A percentile compares a stretch with the other conserved stretches of the same genome.
Conservation (phyloP, 2,888 invertebrate genomes). For the Tethea ocularis region DNA sequence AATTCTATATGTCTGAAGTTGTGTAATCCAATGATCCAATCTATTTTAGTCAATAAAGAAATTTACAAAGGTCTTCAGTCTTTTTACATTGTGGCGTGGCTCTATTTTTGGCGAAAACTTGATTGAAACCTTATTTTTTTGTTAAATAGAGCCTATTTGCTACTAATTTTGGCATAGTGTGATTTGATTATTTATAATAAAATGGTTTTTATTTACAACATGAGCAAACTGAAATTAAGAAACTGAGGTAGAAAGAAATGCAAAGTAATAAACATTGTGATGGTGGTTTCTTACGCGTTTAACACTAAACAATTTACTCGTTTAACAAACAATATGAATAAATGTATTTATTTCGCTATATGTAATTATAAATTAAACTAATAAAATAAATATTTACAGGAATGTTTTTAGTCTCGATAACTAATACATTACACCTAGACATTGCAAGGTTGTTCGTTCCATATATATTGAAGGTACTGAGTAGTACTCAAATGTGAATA, state of each 20-base stretch:
- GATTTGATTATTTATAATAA: constrained; percentile 23
- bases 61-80: constrained; percentile 50
- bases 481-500: not conserved
- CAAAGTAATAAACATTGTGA: constrained; percentile 26
- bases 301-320: not conserved
- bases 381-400: constrained; percentile 57
- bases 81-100: constrained; percentile 31
- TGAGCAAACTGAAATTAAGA: constrained; percentile 25
- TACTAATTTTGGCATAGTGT: constrained; percentile 39
- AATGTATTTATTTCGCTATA: constrained; percentile 28
- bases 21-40: constrained; percentile 14
- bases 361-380: constrained; percentile 37
- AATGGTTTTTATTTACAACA: constrained; percentile 23
- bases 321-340: constrained; percentile 10
- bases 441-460: constrained; percentile 7
- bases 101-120: not conserved
- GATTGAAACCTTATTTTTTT: not conserved
- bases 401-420: constrained; percentile 56
- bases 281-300: constrained; percentile 3
- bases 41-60: constrained; percentile 23
- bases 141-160: constrained; percentile 24
- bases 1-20: not conserved
- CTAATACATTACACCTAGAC: constrained; percentile 21
- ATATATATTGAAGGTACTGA: not conserved
- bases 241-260: constrained; percentile 60